These are phyloP conservation scores for Drosophila kikkawai DNA, from an alignment of 1,140 invertebrate genomes.

Conservation along the genomic window DNA sequence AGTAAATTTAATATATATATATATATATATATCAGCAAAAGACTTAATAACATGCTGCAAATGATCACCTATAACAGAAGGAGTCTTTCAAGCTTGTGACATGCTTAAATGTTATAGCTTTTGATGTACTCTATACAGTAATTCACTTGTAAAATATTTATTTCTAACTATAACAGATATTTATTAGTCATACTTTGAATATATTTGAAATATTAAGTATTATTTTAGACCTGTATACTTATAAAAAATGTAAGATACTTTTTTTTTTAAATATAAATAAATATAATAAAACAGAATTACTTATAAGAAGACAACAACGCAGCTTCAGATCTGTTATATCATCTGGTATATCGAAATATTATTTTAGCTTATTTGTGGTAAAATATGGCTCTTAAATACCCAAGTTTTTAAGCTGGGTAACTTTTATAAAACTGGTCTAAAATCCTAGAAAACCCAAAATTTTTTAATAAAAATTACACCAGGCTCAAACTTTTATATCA, in stretches of 20 bases:
- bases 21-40: neutral
- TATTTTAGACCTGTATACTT: no score
- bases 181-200: no score
- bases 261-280: no score
- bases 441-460: no score
- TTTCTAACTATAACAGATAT: neutral
- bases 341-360: no score
- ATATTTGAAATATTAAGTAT: neutral
- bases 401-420: neutral
- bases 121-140: neutral
- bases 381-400: no score
- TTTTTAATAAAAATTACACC: no score
- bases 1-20: neutral
- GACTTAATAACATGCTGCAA: constrained; percentile 18
- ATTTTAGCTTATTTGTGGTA: no score
- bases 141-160: neutral
- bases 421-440: constrained; percentile 9
- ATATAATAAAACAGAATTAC: no score
- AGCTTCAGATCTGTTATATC: no score
- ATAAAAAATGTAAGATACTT: no score
- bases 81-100: neutral
- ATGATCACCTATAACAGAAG: constrained; percentile 7
- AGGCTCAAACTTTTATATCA: neutral
- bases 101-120: neutral
- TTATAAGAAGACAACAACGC: no score